These are phyloP conservation scores for Leucophora obtusa DNA, from an alignment of 2,888 invertebrate genomes.

Conservation along the genomic window DNA sequence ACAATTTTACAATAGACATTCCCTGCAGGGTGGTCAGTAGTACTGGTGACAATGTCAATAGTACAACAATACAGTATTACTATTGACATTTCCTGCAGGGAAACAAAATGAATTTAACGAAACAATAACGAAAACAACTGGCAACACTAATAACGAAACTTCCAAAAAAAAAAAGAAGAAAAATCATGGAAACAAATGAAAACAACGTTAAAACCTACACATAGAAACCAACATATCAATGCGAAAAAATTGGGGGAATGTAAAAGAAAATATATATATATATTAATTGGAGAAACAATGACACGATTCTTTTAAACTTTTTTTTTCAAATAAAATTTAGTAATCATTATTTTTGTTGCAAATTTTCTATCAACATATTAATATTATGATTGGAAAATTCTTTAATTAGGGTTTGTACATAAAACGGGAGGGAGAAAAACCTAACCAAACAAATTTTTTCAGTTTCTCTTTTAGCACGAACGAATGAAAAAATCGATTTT, in stretches of 20 bases:
- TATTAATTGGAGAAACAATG: conserved; percentile 50
- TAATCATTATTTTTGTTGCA: too few relatives aligned
- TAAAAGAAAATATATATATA: conserved; percentile 29
- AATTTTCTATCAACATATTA: too few relatives aligned
- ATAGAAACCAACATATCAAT: conserved; percentile 19
- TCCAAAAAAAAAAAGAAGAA: conserved; percentile 18
- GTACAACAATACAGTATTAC: too few relatives aligned
- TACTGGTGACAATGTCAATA: too few relatives aligned
- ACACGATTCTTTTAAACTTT: conserved; percentile 49
- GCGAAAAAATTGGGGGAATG: conserved; percentile 33
- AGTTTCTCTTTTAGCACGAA: conserved; percentile 28
- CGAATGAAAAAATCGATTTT: conserved; percentile 52
- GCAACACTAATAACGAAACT: conserved; percentile 14
- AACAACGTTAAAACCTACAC: conserved; percentile 32
- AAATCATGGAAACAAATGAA: conserved; percentile 42
- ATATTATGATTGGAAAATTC: not conserved
- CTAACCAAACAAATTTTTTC: conserved; percentile 61
- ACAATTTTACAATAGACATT: too few relatives aligned
- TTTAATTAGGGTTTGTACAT: not conserved
- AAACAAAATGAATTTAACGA: conserved; percentile 55
- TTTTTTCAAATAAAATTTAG: not conserved
- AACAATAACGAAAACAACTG: conserved; percentile 8
- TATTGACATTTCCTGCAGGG: too few relatives aligned
- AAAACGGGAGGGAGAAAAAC: conserved; percentile 63
- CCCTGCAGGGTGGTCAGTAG: too few relatives aligned